Base-by-base conservation (phyloP, 2,888 invertebrate species). In the Brenthis hecate region DNA sequence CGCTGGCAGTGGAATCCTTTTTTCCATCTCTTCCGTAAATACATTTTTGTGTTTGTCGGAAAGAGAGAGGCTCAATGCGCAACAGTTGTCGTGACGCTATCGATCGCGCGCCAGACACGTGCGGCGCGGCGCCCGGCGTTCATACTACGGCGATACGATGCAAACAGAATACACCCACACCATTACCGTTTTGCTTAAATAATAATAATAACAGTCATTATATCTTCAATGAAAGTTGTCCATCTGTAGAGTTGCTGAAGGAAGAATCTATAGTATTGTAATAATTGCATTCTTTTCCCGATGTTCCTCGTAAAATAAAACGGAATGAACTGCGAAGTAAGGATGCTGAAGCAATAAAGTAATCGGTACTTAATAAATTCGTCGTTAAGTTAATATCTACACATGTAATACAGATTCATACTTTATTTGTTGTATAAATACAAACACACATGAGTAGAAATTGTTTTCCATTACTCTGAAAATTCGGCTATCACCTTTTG, bases 51-150 rank as follows among this genome's bases (percentile, higher is more conserved):
- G 14, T 54, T 58, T 28, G 81, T 63, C 75, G n/a, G 80, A 85
- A 71, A 62, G 81, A 78, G 84, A 85, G 16, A 74, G 75, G 19
- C 32, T 78, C 78, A 77, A 78, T 74, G 87, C 88, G 91, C 91
- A 92, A 92, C 91, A 92, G 91, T 91, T 91, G 91, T 87, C 86
- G 89, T 72, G 85, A 82, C 82, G 72, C 79, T 89, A 91, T 91
- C 90, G 91, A 91, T 88, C 88, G 80, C 76, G 76, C 74, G 74
- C 73, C 75, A 72, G 84, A 87, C 90, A 91, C 90, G 90, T 91
- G 89, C 85, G 81, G 82, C 80, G 89, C 85, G 81, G 82, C 80
- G 84, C 81, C 80, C 79, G 78, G 19, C 19, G 51, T 71, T 77
- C 73, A 73, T 77, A 75, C 73, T 77, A 74, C 78, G 75, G 66